These are phyloP conservation scores for Pagrus major DNA, from an alignment of 2,113 vertebrate species.

Conservation along the genomic window DNA sequence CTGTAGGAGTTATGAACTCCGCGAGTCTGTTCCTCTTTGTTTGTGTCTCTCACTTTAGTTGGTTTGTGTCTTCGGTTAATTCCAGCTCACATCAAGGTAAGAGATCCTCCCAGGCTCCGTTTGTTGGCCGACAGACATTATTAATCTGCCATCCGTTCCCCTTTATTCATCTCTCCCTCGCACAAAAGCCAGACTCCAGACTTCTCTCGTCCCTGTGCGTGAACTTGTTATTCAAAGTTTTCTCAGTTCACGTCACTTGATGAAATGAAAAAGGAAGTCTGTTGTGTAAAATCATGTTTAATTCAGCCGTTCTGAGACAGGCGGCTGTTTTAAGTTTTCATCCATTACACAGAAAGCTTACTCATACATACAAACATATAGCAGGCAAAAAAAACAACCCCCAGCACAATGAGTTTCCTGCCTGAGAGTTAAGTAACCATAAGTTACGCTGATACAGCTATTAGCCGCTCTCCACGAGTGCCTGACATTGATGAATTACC, in stretches of 20 bases:
- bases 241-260: conserved; percentile 19
- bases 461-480: conserved; percentile 19
- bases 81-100: conserved; percentile 22
- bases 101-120: conserved; percentile 19
- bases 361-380: background rate
- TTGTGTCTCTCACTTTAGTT: conserved; percentile 19
- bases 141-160: conserved; percentile 18
- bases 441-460: conserved; percentile 34
- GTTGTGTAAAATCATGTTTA: conserved; percentile 53
- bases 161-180: conserved; percentile 15
- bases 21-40: conserved; percentile 8
- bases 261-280: conserved; percentile 35
- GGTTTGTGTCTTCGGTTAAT: conserved; percentile 22
- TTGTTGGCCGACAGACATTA: conserved; percentile 31
- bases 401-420: conserved; percentile 10
- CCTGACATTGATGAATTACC: conserved; percentile 64
- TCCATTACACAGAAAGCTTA: background rate
- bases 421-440: conserved; percentile 12
- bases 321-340: conserved; percentile 24
- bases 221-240: conserved; percentile 14
- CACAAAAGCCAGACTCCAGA: conserved; percentile 1
- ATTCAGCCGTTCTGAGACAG: conserved; percentile 49
- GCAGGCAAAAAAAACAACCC: background rate
- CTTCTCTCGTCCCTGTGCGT: background rate
- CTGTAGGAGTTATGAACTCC: conserved; percentile 4